Evolutionary conservation across 2,888 invertebrate genomes (phyloP).

Genomic region (Ernsta delagoae): DNA sequence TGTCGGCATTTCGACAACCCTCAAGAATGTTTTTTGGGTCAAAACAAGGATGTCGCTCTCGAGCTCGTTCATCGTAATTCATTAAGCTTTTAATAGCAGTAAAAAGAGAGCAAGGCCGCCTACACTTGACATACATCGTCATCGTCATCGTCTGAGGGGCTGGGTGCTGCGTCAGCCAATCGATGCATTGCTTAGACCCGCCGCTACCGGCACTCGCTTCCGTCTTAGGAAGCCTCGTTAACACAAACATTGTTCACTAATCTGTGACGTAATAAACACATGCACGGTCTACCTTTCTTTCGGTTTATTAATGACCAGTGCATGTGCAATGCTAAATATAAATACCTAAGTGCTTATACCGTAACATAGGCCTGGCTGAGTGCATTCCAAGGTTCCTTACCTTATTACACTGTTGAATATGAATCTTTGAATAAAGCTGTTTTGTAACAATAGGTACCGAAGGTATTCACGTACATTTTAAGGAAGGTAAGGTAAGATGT

Average conservation of each 20-base stretch:
- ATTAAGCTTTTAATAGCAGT: conserved; percentile 79
- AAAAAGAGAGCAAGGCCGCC: conserved; percentile 80
- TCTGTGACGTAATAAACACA: neutral
- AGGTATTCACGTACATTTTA: too few species aligned
- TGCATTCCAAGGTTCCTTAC: too few species aligned
- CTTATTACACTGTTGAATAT: too few species aligned
- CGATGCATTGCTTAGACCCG: conserved; percentile 56
- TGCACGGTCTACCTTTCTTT: too few species aligned
- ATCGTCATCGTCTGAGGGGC: conserved; percentile 61
- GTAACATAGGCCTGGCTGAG: too few species aligned
- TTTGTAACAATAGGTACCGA: too few species aligned
- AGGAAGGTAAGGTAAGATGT: too few species aligned
- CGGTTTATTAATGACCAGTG: too few species aligned
- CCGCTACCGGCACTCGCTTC: conserved; percentile 55
- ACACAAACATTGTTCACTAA: neutral
- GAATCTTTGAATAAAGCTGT: too few species aligned
- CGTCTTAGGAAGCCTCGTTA: conserved; percentile 56
- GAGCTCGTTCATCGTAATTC: conserved; percentile 72
- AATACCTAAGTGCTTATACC: too few species aligned
- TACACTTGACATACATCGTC: conserved; percentile 78
- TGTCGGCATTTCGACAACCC: conserved; percentile 34
- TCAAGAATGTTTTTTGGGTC: conserved; percentile 49
- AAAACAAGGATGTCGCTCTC: conserved; percentile 53
- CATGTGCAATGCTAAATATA: too few species aligned
- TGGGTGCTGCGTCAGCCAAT: conserved; percentile 78